Percentiles rank a stretch among this genome's conserved stretches.
Evolutionary conservation across 1,140 invertebrate genomes (phyloP).

Genomic region (Monochamus saltuarius): DNA sequence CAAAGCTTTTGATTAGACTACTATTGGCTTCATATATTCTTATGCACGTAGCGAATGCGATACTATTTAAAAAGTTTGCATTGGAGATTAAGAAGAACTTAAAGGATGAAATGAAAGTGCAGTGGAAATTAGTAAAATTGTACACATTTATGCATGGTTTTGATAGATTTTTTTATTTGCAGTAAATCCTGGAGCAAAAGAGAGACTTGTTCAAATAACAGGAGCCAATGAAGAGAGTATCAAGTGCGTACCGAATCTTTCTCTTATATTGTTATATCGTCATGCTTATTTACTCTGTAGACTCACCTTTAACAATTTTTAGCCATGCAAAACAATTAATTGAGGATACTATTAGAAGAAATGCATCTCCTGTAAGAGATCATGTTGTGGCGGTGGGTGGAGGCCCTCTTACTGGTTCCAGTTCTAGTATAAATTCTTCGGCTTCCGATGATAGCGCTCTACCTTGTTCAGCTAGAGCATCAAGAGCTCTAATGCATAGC

Average conservation of each 20-base stretch:
- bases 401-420: slow-evolving; percentile 65
- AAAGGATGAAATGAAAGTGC: too few species aligned
- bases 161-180: slow-evolving; percentile 55
- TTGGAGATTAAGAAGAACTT: too few species aligned
- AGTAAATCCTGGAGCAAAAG: slow-evolving; percentile 89
- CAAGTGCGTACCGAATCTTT: slow-evolving; percentile 63
- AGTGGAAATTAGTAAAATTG: too few species aligned
- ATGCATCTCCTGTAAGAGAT: slow-evolving; percentile 82
- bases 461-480: slow-evolving; percentile 47
- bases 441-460: slow-evolving; percentile 69
- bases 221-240: slow-evolving; percentile 89
- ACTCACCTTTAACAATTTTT: slow-evolving; percentile 23
- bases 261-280: not conserved
- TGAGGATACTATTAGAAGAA: slow-evolving; percentile 88
- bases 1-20: too few species aligned
- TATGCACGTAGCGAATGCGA: too few species aligned
- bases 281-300: too few species aligned
- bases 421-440: slow-evolving; percentile 69
- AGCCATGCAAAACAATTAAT: slow-evolving; percentile 89
- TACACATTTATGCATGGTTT: too few species aligned
- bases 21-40: too few species aligned
- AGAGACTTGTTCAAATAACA: slow-evolving; percentile 90
- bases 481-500: slow-evolving; percentile 70
- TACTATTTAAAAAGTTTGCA: too few species aligned
- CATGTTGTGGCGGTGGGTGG: slow-evolving; percentile 51